Conservation (phyloP, 2,113 vertebrate genomes). For the Columbina picui region DNA sequence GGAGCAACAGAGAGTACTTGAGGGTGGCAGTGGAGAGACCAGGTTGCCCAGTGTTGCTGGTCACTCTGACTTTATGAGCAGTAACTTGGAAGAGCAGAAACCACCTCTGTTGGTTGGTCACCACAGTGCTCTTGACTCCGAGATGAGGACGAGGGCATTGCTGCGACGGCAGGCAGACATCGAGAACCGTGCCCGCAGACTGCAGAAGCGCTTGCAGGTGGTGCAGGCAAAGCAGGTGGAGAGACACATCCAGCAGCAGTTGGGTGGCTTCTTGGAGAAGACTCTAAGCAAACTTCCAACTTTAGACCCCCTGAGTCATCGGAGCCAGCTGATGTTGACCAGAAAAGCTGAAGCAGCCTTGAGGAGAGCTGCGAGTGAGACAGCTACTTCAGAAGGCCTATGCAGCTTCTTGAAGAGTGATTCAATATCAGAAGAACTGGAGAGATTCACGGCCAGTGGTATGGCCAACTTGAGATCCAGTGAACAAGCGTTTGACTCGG, state of each 20-base stretch:
- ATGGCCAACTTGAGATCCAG: constrained; percentile 88
- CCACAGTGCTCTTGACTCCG: constrained; percentile 80
- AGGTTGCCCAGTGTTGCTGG: constrained; percentile 44
- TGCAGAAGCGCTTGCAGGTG: constrained; percentile 95
- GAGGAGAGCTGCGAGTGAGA: constrained; percentile 80
- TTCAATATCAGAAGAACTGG: constrained; percentile 88
- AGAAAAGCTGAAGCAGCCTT: constrained; percentile 85
- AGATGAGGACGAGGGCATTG: constrained; percentile 86
- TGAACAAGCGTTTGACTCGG: constrained; percentile 94
- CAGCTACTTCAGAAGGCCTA: constrained; percentile 80
- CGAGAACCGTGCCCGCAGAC: constrained; percentile 86
- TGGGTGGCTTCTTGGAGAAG: constrained; percentile 92
- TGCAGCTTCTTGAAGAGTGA: constrained; percentile 88
- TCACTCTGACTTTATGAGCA: constrained; percentile 58
- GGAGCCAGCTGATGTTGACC: constrained; percentile 80
- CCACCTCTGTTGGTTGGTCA: constrained; percentile 44
- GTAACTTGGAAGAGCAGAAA: constrained; percentile 78
- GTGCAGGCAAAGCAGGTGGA: constrained; percentile 98
- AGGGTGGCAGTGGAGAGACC: constrained; percentile 59
- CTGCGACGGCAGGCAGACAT: constrained; percentile 90
- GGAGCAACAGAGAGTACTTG: constrained; percentile 71
- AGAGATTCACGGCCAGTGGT: constrained; percentile 90
- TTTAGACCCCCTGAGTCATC: constrained; percentile 77
- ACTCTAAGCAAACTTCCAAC: constrained; percentile 84
- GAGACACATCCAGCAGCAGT: constrained; percentile 94